Base-by-base conservation (phyloP, 2,888 invertebrate genomes). In the Lithophane leautieri region DNA sequence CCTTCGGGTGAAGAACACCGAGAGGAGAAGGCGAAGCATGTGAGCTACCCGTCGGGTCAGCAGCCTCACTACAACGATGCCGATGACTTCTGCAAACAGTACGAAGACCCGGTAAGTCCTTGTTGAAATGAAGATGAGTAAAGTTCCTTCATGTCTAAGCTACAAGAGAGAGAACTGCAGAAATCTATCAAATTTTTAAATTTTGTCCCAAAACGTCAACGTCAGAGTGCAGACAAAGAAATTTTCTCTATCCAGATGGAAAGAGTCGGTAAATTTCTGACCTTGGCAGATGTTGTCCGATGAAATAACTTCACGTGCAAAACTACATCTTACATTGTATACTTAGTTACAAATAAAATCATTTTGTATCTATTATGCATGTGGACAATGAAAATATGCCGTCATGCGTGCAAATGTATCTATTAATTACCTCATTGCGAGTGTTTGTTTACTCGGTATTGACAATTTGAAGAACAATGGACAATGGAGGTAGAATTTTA, bases 61-160 rank as follows among this genome's bases (percentile, higher is more conserved):
- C 95, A 95, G 72, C 94, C 95, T 1, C 95, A 91, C 79, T 95
- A 83, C 82, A 87, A 88, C 52, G 93, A 94, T 0, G 94, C 93
- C 42, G 90, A 91, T 0, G 91, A 95, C 87, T 95, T 93, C 89
- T 96, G 96, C 84, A 91, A 93, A 2, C 86, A 88, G 81, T 94
- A 88, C 76, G 94, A 92, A 56, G 93, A 93, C 0, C 86, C 91
- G 87, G 96, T 96, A 88, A 40, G 84, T 63, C 8, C 16, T 14
- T 28, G 28, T 14, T 34, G 44, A 7, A 22, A 34, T 63, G 7
- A 61, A 42, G 16, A 40, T 47, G 19, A 9, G 22, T 54, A 22
- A 22, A 50, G 9, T 4, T 58, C 11, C 8, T 47, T 47, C 1
- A 58, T 47, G 22, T 58, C 16, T 25, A 50, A 42, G 40, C 9